Percentiles rank a stretch among this genome's conserved stretches.
Conservation (phyloP, 2,113 vertebrate genomes). For the Meriones unguiculatus region DNA sequence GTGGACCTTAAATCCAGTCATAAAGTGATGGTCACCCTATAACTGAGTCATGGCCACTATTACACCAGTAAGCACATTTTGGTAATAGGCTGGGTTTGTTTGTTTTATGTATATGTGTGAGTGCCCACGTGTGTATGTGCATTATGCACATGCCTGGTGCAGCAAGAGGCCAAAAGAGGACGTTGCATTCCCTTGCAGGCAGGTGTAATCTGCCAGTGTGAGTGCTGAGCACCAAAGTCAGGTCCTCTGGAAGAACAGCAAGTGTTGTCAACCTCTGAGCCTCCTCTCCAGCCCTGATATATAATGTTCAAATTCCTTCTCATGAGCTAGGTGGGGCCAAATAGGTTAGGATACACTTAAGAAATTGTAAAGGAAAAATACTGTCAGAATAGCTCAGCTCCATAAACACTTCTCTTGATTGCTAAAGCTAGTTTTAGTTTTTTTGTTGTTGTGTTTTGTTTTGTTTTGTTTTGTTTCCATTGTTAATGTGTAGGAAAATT, state of each 20-base stretch:
- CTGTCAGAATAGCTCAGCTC: background rate
- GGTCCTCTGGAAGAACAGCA: background rate
- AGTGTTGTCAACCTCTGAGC: background rate
- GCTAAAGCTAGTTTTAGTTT: constrained; percentile 47
- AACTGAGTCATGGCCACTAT: background rate
- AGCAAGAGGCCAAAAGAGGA: background rate
- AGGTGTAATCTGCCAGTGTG: background rate
- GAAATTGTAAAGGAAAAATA: background rate
- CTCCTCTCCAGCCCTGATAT: background rate
- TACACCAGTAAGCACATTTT: background rate
- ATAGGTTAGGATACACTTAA: background rate
- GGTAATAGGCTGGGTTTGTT: background rate
- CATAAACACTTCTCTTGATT: constrained; percentile 48
- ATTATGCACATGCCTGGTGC: background rate
- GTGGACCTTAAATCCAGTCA: background rate
- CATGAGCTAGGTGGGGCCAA: background rate
- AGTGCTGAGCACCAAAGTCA: background rate
- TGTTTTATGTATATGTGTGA: background rate
- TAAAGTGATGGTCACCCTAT: background rate
- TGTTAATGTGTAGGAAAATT: background rate
- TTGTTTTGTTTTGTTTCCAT: too few species aligned
- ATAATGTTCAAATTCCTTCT: constrained; percentile 45
- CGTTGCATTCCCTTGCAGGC: background rate
- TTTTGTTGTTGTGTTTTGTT: background rate
- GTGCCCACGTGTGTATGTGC: background rate